These are phyloP conservation scores for Alviniconcha marisindica DNA, from an alignment of 1,140 invertebrate genomes.

Conservation along the genomic window DNA sequence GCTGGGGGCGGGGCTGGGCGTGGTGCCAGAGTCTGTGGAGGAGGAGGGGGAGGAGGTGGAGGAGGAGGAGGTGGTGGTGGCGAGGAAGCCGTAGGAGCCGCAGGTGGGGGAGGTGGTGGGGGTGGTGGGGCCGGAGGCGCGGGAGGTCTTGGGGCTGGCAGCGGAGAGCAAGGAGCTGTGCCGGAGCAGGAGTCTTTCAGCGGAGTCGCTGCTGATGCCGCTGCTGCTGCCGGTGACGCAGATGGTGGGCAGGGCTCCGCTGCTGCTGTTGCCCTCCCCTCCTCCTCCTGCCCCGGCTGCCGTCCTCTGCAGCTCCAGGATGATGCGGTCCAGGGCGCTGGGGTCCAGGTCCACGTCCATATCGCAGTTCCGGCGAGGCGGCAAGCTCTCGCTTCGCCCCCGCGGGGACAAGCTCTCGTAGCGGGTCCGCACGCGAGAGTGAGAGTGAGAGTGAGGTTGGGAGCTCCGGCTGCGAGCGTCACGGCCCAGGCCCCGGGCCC, in stretches of 20 bases:
- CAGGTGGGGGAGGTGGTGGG: background rate
- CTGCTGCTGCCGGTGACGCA: background rate
- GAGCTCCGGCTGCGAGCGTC: background rate
- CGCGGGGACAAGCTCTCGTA: background rate
- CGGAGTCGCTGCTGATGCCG: too few relatives aligned
- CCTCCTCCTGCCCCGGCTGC: too few relatives aligned
- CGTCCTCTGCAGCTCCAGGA: conserved; percentile 2
- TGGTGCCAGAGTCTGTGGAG: background rate
- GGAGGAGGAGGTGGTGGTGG: background rate
- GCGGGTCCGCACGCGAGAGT: too few relatives aligned
- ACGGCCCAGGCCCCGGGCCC: too few relatives aligned
- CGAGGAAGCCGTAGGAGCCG: conserved; percentile 2
- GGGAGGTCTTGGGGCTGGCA: background rate
- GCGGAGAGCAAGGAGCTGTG: too few relatives aligned
- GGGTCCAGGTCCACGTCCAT: background rate
- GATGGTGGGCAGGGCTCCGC: background rate
- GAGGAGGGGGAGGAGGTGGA: background rate
- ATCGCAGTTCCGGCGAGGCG: background rate
- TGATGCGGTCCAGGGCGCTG: background rate
- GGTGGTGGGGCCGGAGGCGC: background rate
- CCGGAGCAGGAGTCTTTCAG: too few relatives aligned
- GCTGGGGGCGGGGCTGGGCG: conserved; percentile 16
- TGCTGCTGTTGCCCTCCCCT: background rate
- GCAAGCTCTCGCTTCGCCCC: background rate
- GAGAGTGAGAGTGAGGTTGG: background rate